Conservation (phyloP, 2,797 vertebrate species). For the Staurois parvus region DNA sequence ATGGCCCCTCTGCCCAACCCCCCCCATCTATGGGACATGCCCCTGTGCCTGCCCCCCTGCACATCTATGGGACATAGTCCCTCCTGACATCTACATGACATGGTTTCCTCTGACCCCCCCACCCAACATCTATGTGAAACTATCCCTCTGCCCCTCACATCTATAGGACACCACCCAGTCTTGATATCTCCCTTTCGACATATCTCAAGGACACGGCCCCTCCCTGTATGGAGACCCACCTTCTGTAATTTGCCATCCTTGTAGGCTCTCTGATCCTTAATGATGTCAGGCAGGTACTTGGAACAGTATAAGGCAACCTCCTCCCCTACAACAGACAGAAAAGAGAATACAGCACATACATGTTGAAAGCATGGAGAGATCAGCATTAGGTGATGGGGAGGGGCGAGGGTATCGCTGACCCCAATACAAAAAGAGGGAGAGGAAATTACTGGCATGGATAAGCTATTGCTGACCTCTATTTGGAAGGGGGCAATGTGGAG, state of each 20-base stretch:
- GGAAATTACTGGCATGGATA: too few species aligned
- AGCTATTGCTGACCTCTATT: too few species aligned
- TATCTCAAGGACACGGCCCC: neutral
- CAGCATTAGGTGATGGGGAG: neutral
- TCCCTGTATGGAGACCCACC: slow-evolving; percentile 72
- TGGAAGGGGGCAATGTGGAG: too few species aligned
- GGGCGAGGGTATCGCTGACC: neutral
- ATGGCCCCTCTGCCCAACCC: too few species aligned
- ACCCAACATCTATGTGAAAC: too few species aligned
- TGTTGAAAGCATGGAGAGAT: neutral
- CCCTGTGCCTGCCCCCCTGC: too few species aligned
- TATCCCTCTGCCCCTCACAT: too few species aligned
- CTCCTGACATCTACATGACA: too few species aligned
- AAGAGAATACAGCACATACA: neutral
- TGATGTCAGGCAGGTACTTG: slow-evolving; percentile 95
- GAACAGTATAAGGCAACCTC: slow-evolving; percentile 98
- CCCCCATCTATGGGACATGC: too few species aligned
- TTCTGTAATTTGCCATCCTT: slow-evolving; percentile 97
- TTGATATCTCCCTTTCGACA: neutral
- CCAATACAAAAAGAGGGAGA: too few species aligned
- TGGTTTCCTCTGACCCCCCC: too few species aligned
- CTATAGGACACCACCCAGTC: neutral
- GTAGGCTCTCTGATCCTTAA: slow-evolving; percentile 95
- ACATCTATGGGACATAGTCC: too few species aligned
- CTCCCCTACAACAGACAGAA: slow-evolving; percentile 82